phyloP scores from a whole-genome alignment of 2,113 vertebrate species.

The Cochlearius cochlearius region DNA sequence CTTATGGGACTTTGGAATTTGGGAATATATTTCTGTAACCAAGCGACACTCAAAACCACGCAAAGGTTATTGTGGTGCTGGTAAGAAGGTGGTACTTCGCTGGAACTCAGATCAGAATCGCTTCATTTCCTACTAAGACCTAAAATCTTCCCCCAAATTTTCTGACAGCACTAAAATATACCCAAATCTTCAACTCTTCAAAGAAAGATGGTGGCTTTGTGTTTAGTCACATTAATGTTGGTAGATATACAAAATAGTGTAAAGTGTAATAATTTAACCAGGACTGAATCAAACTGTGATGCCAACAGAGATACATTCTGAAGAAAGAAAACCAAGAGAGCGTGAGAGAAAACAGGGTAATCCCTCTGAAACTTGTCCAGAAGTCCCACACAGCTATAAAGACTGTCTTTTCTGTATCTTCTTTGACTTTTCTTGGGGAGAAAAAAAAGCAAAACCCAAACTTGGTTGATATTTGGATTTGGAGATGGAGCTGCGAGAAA shows the following conservation, averaged over 20 bases:
- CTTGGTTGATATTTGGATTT: not conserved
- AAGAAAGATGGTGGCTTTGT: not conserved
- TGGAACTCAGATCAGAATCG: not conserved
- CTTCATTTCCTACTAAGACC: not conserved
- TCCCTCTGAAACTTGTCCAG: not conserved
- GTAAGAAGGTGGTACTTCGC: not conserved
- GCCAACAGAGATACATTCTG: not conserved
- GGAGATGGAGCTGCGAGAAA: not conserved
- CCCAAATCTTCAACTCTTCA: not conserved
- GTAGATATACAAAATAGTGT: not conserved
- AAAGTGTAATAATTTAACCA: not conserved
- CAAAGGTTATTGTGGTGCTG: not conserved
- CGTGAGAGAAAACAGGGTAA: not conserved
- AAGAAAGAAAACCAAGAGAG: not conserved
- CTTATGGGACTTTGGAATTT: not conserved
- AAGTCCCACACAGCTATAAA: not conserved
- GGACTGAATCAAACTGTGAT: not conserved
- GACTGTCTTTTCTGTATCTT: not conserved
- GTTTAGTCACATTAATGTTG: not conserved
- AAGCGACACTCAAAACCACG: not conserved
- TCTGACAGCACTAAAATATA: not conserved
- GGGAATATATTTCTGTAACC: not conserved
- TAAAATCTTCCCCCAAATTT: not conserved
- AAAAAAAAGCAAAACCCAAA: too few relatives aligned
- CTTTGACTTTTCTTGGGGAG: not conserved